phyloP scores from a whole-genome alignment of 2,113 vertebrate species.

The Gymnorhina tibicen region DNA sequence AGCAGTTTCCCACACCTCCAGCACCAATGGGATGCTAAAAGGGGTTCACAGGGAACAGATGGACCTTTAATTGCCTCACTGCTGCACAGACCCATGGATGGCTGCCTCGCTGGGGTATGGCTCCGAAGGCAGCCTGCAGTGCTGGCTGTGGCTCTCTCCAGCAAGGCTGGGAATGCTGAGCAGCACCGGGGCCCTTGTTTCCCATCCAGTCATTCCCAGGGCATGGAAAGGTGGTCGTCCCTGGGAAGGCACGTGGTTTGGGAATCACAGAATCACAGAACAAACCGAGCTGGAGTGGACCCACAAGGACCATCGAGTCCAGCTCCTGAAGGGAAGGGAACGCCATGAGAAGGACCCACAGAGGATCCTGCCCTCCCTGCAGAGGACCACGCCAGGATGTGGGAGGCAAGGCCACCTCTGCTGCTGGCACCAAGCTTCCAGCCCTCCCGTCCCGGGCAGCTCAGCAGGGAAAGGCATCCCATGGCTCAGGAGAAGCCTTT shows the following conservation, averaged over 20 bases:
- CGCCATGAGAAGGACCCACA: rapidly evolving
- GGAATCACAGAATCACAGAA: background rate
- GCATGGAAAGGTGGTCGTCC: rapidly evolving
- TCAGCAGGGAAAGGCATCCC: background rate
- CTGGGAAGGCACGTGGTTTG: background rate
- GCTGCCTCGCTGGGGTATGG: rapidly evolving
- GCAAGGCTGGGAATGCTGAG: background rate
- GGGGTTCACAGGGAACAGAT: background rate
- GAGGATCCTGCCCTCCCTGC: background rate
- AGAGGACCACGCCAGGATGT: background rate
- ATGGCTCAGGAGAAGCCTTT: background rate
- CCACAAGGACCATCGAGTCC: background rate
- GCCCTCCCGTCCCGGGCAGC: background rate
- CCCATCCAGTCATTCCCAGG: background rate
- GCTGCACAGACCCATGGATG: background rate
- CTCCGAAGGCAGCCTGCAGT: rapidly evolving
- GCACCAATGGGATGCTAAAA: background rate
- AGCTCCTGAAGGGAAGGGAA: background rate
- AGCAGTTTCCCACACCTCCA: background rate
- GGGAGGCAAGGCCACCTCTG: background rate
- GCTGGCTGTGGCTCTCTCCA: background rate
- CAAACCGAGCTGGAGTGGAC: background rate
- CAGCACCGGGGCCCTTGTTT: rapidly evolving
- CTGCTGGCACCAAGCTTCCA: background rate
- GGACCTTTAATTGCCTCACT: background rate